phyloP scores from a whole-genome alignment of 2,888 invertebrate genomes.

The Allophyes oxyacanthae region DNA sequence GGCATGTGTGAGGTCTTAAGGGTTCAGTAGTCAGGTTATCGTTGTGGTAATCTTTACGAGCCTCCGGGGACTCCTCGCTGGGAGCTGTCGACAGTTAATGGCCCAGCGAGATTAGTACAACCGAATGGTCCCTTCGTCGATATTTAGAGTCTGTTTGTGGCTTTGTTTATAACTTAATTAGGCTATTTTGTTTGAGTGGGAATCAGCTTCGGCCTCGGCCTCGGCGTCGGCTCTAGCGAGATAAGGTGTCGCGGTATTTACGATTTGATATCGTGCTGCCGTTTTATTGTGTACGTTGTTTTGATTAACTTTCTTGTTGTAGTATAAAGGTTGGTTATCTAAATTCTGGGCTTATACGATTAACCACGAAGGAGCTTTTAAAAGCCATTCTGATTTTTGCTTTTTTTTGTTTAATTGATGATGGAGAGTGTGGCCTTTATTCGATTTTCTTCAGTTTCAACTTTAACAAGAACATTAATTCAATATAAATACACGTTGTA shows the following conservation, averaged over 20 bases:
- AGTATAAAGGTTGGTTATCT: constrained; percentile 43
- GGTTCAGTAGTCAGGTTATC: constrained; percentile 86
- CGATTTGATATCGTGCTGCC: constrained; percentile 78
- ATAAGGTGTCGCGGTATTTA: constrained; percentile 88
- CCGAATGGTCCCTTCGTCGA: constrained; percentile 69
- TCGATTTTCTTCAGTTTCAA: too few species aligned
- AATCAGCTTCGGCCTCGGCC: constrained; percentile 75
- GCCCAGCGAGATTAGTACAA: constrained; percentile 78
- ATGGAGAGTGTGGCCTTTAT: neutral
- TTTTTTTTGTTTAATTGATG: neutral
- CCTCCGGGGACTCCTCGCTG: constrained; percentile 81
- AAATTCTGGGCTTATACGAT: constrained; percentile 18
- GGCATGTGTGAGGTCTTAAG: constrained; percentile 85
- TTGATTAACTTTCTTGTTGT: constrained; percentile 70
- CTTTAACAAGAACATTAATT: too few species aligned
- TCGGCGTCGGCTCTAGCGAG: constrained; percentile 81
- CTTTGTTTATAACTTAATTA: constrained; percentile 89
- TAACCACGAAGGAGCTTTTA: constrained; percentile 16
- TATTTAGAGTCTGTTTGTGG: constrained; percentile 86
- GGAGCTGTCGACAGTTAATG: constrained; percentile 88
- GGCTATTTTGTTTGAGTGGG: constrained; percentile 87
- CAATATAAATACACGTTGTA: too few species aligned
- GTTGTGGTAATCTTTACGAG: constrained; percentile 88
- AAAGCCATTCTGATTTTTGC: constrained; percentile 1
- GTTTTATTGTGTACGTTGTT: constrained; percentile 73